Conservation (phyloP, 2,113 vertebrate species). For the Columbina picui region DNA sequence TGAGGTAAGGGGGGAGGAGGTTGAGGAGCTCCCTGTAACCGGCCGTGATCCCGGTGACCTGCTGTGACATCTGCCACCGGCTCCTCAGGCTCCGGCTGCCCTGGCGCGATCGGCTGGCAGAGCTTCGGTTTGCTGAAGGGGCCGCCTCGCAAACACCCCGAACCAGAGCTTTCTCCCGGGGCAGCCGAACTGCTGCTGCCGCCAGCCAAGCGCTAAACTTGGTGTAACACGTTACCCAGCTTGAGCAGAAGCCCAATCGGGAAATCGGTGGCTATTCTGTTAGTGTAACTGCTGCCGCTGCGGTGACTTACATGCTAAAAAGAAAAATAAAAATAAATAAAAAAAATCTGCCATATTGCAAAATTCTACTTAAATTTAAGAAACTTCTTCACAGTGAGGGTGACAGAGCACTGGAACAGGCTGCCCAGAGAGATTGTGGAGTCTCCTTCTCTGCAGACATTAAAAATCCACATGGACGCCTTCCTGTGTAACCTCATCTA, state of each 20-base stretch:
- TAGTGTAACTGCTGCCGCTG: not conserved
- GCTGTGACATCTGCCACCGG: not conserved
- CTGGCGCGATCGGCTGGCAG: not conserved
- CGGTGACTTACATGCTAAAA: rapidly evolving
- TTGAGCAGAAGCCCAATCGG: not conserved
- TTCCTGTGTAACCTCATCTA: too few relatives aligned
- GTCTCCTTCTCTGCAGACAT: too few relatives aligned
- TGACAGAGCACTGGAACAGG: too few relatives aligned
- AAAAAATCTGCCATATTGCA: too few relatives aligned
- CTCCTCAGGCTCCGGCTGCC: not conserved
- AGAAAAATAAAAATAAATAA: not conserved
- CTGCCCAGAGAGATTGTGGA: too few relatives aligned
- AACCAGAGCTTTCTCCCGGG: rapidly evolving
- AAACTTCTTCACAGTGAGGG: too few relatives aligned
- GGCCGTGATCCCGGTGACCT: not conserved
- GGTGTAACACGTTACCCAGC: rapidly evolving
- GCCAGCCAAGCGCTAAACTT: not conserved
- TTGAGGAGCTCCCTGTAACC: rapidly evolving
- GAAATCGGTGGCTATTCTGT: not conserved
- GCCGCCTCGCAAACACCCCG: not conserved
- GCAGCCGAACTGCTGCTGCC: rapidly evolving
- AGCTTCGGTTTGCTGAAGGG: not conserved
- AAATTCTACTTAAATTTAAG: too few relatives aligned
- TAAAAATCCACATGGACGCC: too few relatives aligned
- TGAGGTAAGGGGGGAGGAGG: not conserved